Conservation (phyloP, 2,113 vertebrate species). For the Phoxinus phoxinus region DNA sequence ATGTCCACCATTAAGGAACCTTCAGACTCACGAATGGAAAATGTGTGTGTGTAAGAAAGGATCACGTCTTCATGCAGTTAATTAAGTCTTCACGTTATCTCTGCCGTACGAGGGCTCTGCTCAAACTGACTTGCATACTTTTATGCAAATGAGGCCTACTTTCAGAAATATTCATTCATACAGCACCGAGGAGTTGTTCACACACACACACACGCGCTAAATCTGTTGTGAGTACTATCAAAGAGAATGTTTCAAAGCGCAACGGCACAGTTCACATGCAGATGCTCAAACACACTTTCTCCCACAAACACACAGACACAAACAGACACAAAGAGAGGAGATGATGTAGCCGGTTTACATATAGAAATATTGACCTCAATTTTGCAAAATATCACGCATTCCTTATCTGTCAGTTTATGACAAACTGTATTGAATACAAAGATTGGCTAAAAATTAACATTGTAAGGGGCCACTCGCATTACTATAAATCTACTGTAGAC, state of each 20-base stretch:
- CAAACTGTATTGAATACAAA: background rate
- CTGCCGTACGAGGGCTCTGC: constrained; percentile 12
- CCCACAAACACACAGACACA: background rate
- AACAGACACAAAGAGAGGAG: background rate
- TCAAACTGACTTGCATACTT: constrained; percentile 20
- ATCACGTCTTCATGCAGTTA: constrained; percentile 36
- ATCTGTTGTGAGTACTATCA: constrained; percentile 11
- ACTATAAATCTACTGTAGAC: too few species aligned
- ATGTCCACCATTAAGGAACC: background rate
- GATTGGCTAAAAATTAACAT: background rate
- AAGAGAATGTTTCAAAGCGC: constrained; percentile 39
- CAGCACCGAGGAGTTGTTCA: constrained; percentile 25
- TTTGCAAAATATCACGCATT: background rate
- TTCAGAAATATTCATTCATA: constrained; percentile 52
- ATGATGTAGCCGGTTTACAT: background rate
- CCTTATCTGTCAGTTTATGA: background rate
- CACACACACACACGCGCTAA: constrained; percentile 2
- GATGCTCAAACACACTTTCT: constrained; percentile 12
- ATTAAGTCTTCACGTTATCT: constrained; percentile 48
- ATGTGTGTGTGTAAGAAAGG: background rate
- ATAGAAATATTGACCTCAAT: background rate
- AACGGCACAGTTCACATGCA: background rate
- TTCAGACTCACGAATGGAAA: background rate
- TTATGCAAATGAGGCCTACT: constrained; percentile 56
- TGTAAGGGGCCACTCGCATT: background rate